Evolutionary conservation across 2,888 invertebrate genomes (phyloP).

Genomic region (Diachrysia chrysitis): DNA sequence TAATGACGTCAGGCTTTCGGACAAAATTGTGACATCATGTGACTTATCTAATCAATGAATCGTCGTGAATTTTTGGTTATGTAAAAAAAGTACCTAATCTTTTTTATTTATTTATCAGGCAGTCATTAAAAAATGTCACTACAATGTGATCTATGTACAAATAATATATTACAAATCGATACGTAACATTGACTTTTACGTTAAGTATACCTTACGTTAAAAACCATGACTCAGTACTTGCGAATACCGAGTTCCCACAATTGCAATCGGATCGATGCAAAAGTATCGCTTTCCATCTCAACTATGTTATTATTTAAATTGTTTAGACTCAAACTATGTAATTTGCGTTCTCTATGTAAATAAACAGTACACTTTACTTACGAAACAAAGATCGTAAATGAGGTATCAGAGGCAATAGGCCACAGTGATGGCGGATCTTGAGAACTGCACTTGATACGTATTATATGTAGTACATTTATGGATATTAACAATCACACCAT

Average conservation of each 20-base stretch:
- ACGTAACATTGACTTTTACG: constrained; percentile 2
- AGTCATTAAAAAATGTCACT: no score
- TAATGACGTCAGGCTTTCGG: no score
- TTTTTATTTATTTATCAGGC: no score
- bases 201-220: not conserved
- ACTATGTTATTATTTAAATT: constrained; percentile 30
- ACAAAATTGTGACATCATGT: no score
- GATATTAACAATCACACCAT: not conserved
- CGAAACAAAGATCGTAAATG: not conserved
- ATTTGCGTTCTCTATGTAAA: constrained; percentile 30
- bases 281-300: constrained; percentile 24
- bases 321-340: constrained; percentile 30
- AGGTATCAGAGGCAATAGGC: not conserved
- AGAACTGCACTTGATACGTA: constrained; percentile 1
- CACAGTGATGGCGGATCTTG: not conserved
- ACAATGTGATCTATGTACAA: no score
- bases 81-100: no score
- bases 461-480: not conserved
- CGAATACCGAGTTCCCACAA: constrained; percentile 34
- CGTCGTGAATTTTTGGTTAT: no score
- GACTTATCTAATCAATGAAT: no score
- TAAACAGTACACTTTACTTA: constrained; percentile 18
- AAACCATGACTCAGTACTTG: constrained; percentile 8
- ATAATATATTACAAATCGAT: not conserved
- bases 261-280: constrained; percentile 27